A percentile compares a stretch with the other conserved stretches of the same genome.
phyloP scores from a whole-genome alignment of 2,113 vertebrate genomes.

The Montifringilla adamsi region DNA sequence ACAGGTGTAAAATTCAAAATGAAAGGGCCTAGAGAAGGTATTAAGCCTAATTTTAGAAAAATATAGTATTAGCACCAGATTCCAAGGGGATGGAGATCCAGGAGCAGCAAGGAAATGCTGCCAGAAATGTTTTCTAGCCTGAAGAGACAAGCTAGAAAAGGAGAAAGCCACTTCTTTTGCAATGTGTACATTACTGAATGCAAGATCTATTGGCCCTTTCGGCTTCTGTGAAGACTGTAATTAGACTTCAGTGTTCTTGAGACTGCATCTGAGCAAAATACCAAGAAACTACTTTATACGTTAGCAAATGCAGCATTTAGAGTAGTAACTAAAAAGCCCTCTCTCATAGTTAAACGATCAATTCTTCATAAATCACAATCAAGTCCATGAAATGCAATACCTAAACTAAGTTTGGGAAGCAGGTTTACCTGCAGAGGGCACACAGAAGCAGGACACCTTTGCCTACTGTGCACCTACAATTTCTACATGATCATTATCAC shows the following conservation, averaged over 20 bases:
- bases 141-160: not conserved
- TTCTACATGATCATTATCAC: fast-evolving
- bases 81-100: not conserved
- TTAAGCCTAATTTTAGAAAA: not conserved
- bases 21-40: not conserved
- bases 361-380: not conserved
- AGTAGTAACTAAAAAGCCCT: not conserved
- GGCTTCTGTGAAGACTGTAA: not conserved
- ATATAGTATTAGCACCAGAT: not conserved
- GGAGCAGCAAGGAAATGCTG: not conserved
- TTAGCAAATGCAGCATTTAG: not conserved
- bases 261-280: not conserved
- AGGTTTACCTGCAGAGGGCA: not conserved
- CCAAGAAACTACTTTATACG: fast-evolving
- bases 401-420: not conserved
- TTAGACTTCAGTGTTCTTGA: not conserved
- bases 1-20: not conserved
- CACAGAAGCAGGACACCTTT: fast-evolving
- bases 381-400: not conserved
- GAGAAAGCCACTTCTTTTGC: not conserved
- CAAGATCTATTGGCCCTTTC: not conserved
- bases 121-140: not conserved
- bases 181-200: fast-evolving
- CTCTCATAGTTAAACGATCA: not conserved
- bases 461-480: not conserved